These are phyloP conservation scores for Tipula unca DNA, from an alignment of 2,888 invertebrate species.

Conservation along the genomic window DNA sequence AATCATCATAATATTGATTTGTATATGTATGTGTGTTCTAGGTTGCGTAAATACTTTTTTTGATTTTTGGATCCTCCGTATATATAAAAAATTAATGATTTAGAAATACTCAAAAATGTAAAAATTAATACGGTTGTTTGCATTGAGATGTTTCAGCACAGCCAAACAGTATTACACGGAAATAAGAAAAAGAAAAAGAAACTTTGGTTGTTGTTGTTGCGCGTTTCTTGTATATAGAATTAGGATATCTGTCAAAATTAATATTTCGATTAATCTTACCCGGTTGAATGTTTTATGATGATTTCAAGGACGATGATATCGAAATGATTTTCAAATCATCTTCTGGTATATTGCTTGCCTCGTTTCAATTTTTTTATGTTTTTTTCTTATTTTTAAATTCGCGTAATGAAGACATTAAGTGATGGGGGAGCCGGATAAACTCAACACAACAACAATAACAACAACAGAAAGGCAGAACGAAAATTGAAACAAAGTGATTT, in stretches of 20 bases:
- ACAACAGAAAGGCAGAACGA: not conserved
- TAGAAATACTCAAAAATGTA: not conserved
- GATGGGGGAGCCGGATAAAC: not conserved
- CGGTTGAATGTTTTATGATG: not conserved
- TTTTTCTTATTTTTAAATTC: not conserved
- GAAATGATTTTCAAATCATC: not conserved
- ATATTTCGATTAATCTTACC: not conserved
- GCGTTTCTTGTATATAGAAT: not conserved
- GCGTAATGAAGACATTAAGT: not conserved
- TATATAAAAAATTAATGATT: not conserved
- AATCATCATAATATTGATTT: not conserved
- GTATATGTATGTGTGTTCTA: not conserved
- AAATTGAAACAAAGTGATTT: not conserved
- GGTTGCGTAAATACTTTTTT: not conserved
- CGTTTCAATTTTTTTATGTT: not conserved
- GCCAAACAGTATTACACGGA: not conserved
- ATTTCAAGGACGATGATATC: not conserved
- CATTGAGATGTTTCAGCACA: not conserved
- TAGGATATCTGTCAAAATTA: not conserved
- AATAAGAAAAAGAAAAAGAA: too few relatives aligned
- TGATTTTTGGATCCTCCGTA: not conserved
- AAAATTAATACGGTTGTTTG: not conserved
- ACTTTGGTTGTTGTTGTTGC: not conserved
- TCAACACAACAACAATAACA: too few relatives aligned
- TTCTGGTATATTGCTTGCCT: not conserved